These are phyloP conservation scores for Phallusia fumigata DNA, from an alignment of 23 tunicate genomes.

Conservation along the genomic window DNA sequence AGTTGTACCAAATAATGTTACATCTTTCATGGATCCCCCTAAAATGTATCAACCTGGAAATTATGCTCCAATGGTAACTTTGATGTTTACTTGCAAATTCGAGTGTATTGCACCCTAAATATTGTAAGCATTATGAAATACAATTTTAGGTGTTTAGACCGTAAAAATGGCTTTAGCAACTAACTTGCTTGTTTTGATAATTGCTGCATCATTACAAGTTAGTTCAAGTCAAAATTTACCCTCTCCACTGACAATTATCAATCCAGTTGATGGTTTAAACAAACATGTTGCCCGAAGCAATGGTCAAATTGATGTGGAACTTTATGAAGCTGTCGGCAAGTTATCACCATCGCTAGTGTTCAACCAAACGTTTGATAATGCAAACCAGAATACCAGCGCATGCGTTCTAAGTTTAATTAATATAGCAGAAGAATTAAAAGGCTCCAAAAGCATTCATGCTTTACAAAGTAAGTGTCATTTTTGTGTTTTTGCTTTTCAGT, in stretches of 20 bases:
- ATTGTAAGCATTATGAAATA: too few species aligned
- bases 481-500: background rate
- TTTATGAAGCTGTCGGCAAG: background rate
- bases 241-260: background rate
- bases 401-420: background rate
- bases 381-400: background rate
- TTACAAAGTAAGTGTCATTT: background rate
- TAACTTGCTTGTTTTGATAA: too few species aligned
- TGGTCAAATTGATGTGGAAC: background rate
- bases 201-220: too few species aligned
- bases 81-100: too few species aligned
- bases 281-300: background rate
- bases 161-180: too few species aligned
- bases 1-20: too few species aligned
- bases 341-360: background rate
- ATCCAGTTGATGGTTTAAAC: background rate
- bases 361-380: background rate
- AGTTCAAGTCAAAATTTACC: background rate
- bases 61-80: too few species aligned
- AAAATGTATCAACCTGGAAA: too few species aligned
- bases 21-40: too few species aligned
- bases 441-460: background rate
- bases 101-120: too few species aligned
- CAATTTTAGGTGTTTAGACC: too few species aligned
- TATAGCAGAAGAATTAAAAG: background rate